A percentile compares a stretch with the other conserved stretches of the same genome.
These are phyloP conservation scores for Notechis scutatus DNA, from an alignment of 2,113 vertebrate species.

Conservation along the genomic window DNA sequence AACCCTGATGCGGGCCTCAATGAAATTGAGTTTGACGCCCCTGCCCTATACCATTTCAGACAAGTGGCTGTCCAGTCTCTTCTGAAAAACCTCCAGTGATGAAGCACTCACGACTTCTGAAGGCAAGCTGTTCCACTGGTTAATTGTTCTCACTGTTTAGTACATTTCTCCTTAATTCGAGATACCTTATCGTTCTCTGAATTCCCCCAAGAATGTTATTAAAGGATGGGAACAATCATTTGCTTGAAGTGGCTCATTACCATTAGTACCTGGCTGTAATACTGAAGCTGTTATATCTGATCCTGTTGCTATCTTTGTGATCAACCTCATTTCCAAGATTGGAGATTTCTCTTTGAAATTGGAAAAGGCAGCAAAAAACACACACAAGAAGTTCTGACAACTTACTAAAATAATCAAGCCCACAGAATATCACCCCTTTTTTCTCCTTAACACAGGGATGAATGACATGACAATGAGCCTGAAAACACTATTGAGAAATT, in stretches of 20 bases:
- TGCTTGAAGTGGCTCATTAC: constrained; percentile 48
- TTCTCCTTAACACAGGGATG: too few species aligned
- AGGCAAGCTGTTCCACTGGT: too few species aligned
- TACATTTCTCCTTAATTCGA: not conserved
- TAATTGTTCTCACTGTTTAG: too few species aligned
- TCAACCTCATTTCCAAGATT: constrained; percentile 43
- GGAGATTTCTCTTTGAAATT: constrained; percentile 39
- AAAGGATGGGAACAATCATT: constrained; percentile 29
- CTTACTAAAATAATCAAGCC: too few species aligned
- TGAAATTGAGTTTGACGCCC: too few species aligned
- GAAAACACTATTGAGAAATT: too few species aligned
- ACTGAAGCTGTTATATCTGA: constrained; percentile 56
- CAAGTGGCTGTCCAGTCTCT: not conserved
- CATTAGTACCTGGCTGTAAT: constrained; percentile 42
- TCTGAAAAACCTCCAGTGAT: not conserved
- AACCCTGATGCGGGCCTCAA: too few species aligned
- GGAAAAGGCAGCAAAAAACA: constrained; percentile 40
- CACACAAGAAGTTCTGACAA: constrained; percentile 31
- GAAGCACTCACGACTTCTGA: too few species aligned
- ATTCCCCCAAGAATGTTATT: constrained; percentile 41
- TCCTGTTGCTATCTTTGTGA: constrained; percentile 36
- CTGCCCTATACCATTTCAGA: not conserved
- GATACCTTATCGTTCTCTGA: constrained; percentile 3
- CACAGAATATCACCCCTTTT: too few species aligned
- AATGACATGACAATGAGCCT: too few species aligned